Evolutionary conservation across 2,113 vertebrate species (phyloP).

Genomic region (Isichthys henryi): DNA sequence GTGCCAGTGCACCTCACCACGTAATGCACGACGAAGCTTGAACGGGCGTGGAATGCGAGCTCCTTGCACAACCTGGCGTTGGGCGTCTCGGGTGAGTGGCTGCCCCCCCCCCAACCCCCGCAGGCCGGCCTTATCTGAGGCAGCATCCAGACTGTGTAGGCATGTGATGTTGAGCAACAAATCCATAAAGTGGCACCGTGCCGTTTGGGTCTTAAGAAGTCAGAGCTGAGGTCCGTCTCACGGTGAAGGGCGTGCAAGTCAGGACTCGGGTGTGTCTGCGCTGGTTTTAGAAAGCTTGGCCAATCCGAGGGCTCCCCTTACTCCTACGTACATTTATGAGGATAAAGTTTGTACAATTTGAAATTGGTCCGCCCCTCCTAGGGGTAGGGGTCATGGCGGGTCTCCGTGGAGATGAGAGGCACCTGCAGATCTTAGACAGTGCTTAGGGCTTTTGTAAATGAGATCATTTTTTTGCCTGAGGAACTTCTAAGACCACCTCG

Average conservation of each 20-base stretch:
- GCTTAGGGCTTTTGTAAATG: background rate
- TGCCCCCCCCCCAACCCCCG: slow-evolving; percentile 33
- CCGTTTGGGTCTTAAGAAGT: slow-evolving; percentile 52
- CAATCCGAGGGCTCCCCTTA: background rate
- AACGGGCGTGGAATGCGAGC: background rate
- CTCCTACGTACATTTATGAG: background rate
- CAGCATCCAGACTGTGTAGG: slow-evolving; percentile 49
- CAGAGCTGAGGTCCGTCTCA: background rate
- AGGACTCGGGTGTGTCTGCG: background rate
- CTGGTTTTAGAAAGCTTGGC: background rate
- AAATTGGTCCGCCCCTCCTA: background rate
- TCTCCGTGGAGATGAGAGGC: background rate
- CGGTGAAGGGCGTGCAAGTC: background rate
- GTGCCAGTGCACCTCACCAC: background rate
- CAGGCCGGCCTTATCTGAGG: slow-evolving; percentile 58
- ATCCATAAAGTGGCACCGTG: background rate
- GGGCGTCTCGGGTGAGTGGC: slow-evolving; percentile 18
- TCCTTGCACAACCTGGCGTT: background rate
- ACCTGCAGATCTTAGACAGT: background rate
- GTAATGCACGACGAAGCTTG: background rate
- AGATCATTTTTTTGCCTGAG: background rate
- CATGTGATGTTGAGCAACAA: background rate
- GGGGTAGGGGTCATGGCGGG: background rate
- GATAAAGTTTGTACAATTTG: background rate
- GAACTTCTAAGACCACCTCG: background rate